Evolutionary conservation across 2,888 invertebrate species (phyloP).

Genomic region (Quadriops clusia): DNA sequence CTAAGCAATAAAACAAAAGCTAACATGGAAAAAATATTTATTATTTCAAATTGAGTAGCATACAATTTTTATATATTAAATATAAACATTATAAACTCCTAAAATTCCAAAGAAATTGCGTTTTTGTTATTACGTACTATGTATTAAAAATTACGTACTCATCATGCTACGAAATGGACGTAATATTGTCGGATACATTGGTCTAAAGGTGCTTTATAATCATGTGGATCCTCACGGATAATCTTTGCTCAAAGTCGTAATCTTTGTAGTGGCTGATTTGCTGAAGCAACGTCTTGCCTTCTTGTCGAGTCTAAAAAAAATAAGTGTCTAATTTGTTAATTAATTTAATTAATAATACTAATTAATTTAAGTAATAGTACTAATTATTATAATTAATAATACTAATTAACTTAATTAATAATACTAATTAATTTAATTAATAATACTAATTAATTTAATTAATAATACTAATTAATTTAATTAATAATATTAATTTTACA

Average conservation of each 20-base stretch:
- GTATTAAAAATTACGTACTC: too few relatives aligned
- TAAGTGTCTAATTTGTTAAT: not conserved
- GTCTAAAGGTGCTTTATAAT: constrained; percentile 33
- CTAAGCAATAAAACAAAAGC: too few relatives aligned
- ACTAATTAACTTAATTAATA: not conserved
- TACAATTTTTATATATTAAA: too few relatives aligned
- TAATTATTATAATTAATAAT: not conserved
- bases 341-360: constrained; percentile 1
- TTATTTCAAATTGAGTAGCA: too few relatives aligned
- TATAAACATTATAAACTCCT: too few relatives aligned
- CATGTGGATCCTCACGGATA: constrained; percentile 49
- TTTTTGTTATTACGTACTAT: too few relatives aligned
- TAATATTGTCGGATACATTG: constrained; percentile 1
- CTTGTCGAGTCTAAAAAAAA: constrained; percentile 36
- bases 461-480: not conserved
- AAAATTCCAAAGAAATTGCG: too few relatives aligned
- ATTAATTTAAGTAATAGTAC: not conserved
- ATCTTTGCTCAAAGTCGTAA: constrained; percentile 55
- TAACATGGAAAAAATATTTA: too few relatives aligned
- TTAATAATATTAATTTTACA: not conserved
- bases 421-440: not conserved
- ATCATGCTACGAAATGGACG: too few relatives aligned
- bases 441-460: not conserved
- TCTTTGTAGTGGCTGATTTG: constrained; percentile 44
- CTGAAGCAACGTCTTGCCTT: constrained; percentile 40